Conservation (phyloP, 1,140 invertebrate genomes). For the Chelonus insularis region DNA sequence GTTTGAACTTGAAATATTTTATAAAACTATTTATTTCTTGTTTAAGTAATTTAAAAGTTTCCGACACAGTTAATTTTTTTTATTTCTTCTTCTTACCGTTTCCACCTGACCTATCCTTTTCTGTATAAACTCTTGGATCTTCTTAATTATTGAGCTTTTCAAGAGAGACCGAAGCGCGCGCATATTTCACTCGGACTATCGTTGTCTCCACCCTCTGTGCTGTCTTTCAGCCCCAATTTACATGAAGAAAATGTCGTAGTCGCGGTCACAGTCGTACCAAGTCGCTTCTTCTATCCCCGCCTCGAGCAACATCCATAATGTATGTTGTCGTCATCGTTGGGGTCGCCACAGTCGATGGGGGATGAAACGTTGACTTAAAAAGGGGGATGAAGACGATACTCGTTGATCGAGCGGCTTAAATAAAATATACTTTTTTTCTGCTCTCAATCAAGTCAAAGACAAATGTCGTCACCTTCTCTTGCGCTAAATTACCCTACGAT, state of each 20-base stretch:
- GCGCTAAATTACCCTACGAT: no score
- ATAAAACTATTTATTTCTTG: no score
- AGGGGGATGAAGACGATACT: slow-evolving; percentile 29
- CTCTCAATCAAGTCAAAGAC: slow-evolving; percentile 14
- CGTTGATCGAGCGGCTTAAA: slow-evolving; percentile 38
- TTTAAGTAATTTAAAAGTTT: no score
- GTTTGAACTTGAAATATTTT: no score
- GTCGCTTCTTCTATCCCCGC: slow-evolving; percentile 15
- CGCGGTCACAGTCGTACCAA: not conserved
- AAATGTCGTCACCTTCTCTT: slow-evolving; percentile 1
- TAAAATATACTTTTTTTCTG: slow-evolving; percentile 37
- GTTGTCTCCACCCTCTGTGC: slow-evolving; percentile 20
- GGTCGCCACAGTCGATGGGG: slow-evolving; percentile 27
- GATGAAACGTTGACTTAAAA: not conserved
- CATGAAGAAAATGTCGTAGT: slow-evolving; percentile 41
- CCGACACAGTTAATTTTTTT: no score
- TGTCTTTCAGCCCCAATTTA: slow-evolving; percentile 37
- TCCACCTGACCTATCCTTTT: no score
- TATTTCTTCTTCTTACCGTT: no score
- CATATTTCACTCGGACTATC: not conserved
- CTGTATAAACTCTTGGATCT: no score
- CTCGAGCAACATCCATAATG: slow-evolving; percentile 44
- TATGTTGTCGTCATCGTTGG: slow-evolving; percentile 35
- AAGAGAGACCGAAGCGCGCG: not conserved
- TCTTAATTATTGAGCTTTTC: no score